Base-by-base conservation (phyloP, 2,113 vertebrate genomes). In the Vicugna pacos region DNA sequence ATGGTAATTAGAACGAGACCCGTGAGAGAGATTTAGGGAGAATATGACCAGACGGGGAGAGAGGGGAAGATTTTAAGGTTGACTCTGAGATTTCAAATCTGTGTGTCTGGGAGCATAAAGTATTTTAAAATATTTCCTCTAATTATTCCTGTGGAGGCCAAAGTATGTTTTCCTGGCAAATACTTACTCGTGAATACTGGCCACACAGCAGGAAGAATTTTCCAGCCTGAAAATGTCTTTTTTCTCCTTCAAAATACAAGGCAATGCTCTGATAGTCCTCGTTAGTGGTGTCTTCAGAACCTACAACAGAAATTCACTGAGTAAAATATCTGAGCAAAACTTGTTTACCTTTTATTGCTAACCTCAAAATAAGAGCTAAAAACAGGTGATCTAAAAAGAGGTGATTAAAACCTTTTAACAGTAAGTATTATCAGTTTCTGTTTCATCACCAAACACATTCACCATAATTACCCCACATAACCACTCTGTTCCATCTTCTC, bases 241-340 rank as follows among this genome's bases (percentile, higher is more conserved):
- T 99, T 95, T 99, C 99, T 94, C 98, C 99, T 98, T 99, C 99
- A 97, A 99, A 99, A 98, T 99, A 99, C 0, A 99, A 99, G 19
- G 99, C 99, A 0, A 99, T 99, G 97, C 99, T 99, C 98, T 99
- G 99, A 97, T 99, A 99, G 96, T 99, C 99, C 97, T 99, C 99
- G 93, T 98, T 99, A 26, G 98, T 99, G 0, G 99, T 99, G 38
- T 98, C 98, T 97, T 99, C 99, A 70, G 99, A 99, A 93, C 99
- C 99, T 99, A 97, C 46, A 98, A 97, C 0, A 98, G 38, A 97
- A 6, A 87, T 56, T 92, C 16, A 67, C 0, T 32, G 94, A 93
- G 26, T 24, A 81, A 0, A 93, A 48, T 32, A 89, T 22, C 8
- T 14, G 24, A 90, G 73, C n/a, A 58, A 87, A 92, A 89, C 8